phyloP scores from a whole-genome alignment of 2,113 vertebrate genomes.

The Psephotus haematonotus region DNA sequence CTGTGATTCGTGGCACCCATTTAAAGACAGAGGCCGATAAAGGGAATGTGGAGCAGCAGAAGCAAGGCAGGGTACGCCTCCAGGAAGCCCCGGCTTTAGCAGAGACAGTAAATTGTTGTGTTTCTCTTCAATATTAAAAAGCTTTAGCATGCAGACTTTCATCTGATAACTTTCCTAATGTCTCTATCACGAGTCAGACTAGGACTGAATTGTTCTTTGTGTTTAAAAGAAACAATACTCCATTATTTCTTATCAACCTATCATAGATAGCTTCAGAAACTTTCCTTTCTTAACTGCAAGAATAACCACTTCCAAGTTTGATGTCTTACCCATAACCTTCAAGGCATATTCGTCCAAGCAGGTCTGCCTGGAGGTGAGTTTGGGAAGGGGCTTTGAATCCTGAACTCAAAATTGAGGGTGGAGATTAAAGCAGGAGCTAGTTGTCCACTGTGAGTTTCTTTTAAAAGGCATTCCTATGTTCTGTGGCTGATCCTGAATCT shows the following conservation, averaged over 20 bases:
- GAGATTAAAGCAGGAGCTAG: background rate
- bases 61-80: background rate
- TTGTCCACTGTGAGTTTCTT: background rate
- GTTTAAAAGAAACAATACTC: conserved; percentile 2
- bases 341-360: background rate
- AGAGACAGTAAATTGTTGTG: background rate
- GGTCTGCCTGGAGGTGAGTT: background rate
- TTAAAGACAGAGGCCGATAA: background rate
- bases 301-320: background rate
- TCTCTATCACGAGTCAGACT: background rate
- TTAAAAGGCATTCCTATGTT: background rate
- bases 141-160: background rate
- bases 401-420: background rate
- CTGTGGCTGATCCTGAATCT: background rate
- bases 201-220: conserved; percentile 7
- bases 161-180: conserved; percentile 14
- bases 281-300: background rate
- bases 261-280: background rate
- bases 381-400: background rate
- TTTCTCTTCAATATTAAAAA: background rate
- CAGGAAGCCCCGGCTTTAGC: background rate
- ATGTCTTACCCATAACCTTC: background rate
- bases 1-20: background rate
- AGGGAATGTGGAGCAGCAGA: background rate
- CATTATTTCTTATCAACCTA: background rate